Percentiles rank a stretch among this genome's conserved stretches.
Evolutionary conservation across 2,888 invertebrate species (phyloP).

Genomic region (Bhutanitis thaidina): DNA sequence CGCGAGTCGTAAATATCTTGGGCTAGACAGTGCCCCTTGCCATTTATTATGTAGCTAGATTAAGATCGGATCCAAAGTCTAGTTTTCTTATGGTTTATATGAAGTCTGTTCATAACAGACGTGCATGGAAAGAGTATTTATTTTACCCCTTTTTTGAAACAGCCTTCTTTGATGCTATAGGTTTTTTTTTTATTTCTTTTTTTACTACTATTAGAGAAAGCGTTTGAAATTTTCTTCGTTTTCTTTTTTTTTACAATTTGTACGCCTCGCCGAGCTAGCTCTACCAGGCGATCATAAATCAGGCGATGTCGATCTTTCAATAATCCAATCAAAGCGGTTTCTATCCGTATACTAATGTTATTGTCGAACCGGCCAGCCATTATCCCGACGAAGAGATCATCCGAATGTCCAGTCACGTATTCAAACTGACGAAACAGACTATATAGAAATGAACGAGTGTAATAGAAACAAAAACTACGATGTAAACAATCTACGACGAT

Average conservation of each 20-base stretch:
- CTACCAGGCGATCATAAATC: constrained; percentile 47
- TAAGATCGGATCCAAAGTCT: too few relatives aligned
- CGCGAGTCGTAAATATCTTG: too few relatives aligned
- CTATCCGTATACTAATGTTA: constrained; percentile 69
- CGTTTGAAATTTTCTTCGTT: too few relatives aligned
- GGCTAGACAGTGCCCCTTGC: too few relatives aligned
- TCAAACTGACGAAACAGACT: constrained; percentile 30
- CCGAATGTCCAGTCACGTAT: constrained; percentile 71
- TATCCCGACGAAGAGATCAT: constrained; percentile 60
- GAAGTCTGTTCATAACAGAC: too few relatives aligned
- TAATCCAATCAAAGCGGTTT: constrained; percentile 70
- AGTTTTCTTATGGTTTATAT: too few relatives aligned
- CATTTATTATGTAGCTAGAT: too few relatives aligned
- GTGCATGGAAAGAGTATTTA: too few relatives aligned
- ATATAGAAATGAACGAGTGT: constrained; percentile 28
- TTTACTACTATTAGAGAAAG: too few relatives aligned
- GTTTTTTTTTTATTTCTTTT: too few relatives aligned
- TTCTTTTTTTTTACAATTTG: background rate
- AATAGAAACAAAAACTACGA: constrained; percentile 40
- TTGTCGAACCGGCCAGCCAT: constrained; percentile 69
- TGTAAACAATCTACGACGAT: constrained; percentile 50
- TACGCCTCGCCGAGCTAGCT: constrained; percentile 13
- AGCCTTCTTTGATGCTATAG: too few relatives aligned
- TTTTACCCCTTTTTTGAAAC: too few relatives aligned
- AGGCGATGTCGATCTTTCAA: constrained; percentile 65